phyloP scores from a whole-genome alignment of 2,113 vertebrate species.

The Muntiacus muntjak region DNA sequence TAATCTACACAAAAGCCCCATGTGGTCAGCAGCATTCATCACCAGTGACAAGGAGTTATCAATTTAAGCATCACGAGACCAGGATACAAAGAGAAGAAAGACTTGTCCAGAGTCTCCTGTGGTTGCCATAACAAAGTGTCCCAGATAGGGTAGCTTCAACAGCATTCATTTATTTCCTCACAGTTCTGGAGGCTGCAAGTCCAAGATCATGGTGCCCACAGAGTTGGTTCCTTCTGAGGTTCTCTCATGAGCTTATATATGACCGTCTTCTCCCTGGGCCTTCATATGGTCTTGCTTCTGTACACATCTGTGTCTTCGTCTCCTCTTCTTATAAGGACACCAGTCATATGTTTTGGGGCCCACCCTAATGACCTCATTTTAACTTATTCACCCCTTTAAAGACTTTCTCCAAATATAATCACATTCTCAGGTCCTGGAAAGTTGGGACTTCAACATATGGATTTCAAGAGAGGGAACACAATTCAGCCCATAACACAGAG shows the following conservation, averaged over 20 bases:
- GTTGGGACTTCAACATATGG: neutral
- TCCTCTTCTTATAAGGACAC: neutral
- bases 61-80: neutral
- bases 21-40: neutral
- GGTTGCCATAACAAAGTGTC: neutral
- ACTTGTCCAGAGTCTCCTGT: neutral
- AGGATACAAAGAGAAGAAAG: neutral
- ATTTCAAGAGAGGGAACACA: neutral
- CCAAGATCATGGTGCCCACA: neutral
- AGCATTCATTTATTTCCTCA: neutral
- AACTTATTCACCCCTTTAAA: neutral
- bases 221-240: neutral
- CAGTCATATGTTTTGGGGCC: neutral
- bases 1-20: neutral
- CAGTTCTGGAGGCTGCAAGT: neutral
- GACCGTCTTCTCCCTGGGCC: neutral
- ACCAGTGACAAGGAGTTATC: neutral
- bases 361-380: neutral
- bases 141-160: neutral
- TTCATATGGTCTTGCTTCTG: neutral
- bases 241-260: neutral
- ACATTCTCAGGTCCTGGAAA: neutral
- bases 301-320: neutral
- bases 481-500: neutral
- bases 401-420: neutral